Evolutionary conservation across 2,113 vertebrate species (phyloP).

Genomic region (Mobula hypostoma): DNA sequence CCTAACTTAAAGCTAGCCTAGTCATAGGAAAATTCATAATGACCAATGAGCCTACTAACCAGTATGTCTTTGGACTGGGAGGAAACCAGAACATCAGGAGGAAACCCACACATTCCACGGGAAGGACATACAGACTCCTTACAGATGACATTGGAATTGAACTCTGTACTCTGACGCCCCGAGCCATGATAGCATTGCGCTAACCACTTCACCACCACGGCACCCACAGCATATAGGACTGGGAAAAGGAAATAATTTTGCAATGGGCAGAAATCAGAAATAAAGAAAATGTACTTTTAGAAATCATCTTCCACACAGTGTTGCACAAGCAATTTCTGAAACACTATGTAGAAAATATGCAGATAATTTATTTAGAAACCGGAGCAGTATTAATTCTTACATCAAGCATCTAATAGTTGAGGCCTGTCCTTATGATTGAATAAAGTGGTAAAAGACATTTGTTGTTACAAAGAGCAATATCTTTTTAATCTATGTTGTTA

Average conservation of each 20-base stretch:
- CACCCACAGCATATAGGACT: background rate
- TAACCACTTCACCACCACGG: too few relatives aligned
- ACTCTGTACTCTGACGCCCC: too few relatives aligned
- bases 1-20: too few relatives aligned
- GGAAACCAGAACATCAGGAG: too few relatives aligned
- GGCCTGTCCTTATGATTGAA: background rate
- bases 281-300: background rate
- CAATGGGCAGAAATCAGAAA: background rate
- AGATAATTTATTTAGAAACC: background rate
- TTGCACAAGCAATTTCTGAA: background rate
- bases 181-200: too few relatives aligned
- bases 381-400: background rate
- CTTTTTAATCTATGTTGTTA: background rate
- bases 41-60: too few relatives aligned
- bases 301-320: background rate
- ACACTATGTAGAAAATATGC: background rate
- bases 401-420: background rate
- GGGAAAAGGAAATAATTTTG: background rate
- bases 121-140: too few relatives aligned
- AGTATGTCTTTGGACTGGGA: too few relatives aligned
- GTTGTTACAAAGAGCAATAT: background rate
- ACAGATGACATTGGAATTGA: too few relatives aligned
- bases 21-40: too few relatives aligned
- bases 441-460: background rate
- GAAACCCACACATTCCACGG: too few relatives aligned